A percentile compares a stretch with the other conserved stretches of the same genome.
phyloP scores from a whole-genome alignment of 2,113 vertebrate genomes.

The Nycticorax nycticorax region DNA sequence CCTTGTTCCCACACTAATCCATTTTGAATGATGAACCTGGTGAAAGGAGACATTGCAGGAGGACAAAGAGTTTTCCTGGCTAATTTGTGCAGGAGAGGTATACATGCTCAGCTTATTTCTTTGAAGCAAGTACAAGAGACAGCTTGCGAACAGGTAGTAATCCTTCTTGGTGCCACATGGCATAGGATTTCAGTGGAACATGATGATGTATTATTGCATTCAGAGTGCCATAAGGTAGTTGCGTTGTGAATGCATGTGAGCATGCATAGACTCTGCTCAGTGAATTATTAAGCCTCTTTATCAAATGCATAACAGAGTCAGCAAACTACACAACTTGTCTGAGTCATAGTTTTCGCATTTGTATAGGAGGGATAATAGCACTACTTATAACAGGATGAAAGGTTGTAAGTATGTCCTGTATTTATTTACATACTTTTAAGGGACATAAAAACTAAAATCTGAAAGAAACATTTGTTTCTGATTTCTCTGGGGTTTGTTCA shows the following conservation, averaged over 20 bases:
- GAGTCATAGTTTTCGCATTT: constrained; percentile 6
- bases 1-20: not conserved
- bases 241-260: not conserved
- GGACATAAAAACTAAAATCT: not conserved
- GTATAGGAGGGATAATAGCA: not conserved
- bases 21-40: not conserved
- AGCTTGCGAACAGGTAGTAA: not conserved
- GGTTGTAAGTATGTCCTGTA: not conserved
- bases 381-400: not conserved
- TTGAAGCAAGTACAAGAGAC: not conserved
- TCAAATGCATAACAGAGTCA: not conserved
- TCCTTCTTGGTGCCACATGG: not conserved
- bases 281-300: not conserved
- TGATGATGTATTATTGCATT: not conserved
- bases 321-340: not conserved
- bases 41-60: not conserved
- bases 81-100: not conserved
- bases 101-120: not conserved
- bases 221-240: not conserved
- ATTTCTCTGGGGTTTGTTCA: not conserved
- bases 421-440: not conserved
- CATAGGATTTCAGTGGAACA: not conserved
- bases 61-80: not conserved
- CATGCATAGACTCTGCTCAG: not conserved
- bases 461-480: not conserved